Evolutionary conservation across 2,113 vertebrate genomes (phyloP).

Genomic region (Tachuris rubrigastra): DNA sequence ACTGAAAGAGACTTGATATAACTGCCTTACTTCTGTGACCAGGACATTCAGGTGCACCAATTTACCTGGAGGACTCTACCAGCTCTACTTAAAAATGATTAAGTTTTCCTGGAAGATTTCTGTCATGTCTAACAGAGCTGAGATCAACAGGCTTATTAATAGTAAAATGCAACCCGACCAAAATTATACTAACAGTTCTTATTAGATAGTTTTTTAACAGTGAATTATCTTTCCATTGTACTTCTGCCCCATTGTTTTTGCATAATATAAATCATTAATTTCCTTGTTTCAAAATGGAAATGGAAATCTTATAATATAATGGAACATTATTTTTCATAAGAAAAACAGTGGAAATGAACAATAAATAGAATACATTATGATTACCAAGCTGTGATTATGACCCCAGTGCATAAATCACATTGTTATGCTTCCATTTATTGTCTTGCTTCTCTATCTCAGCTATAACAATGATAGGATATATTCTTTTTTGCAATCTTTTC

Average conservation of each 20-base stretch:
- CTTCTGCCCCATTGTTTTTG: not conserved
- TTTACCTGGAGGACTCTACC: not conserved
- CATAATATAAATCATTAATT: not conserved
- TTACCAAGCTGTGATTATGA: constrained; percentile 12
- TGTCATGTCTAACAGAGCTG: not conserved
- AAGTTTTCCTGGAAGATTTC: not conserved
- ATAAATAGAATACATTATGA: not conserved
- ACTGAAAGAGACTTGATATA: not conserved
- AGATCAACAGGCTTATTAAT: not conserved
- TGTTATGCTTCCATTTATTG: constrained; percentile 18
- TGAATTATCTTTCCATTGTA: not conserved
- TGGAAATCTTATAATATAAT: not conserved
- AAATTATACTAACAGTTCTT: not conserved
- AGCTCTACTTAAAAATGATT: not conserved
- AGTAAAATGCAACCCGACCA: not conserved
- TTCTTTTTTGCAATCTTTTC: not conserved
- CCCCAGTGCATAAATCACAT: not conserved
- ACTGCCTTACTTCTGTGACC: not conserved
- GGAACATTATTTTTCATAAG: not conserved
- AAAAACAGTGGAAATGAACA: constrained; percentile 1
- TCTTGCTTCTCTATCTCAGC: not conserved
- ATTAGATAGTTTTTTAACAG: not conserved
- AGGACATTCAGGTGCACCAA: not conserved
- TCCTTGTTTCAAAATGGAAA: not conserved
- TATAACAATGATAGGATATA: not conserved